Evolutionary conservation across 2,888 invertebrate genomes (phyloP).

Genomic region (Leptopilina drosophilae): DNA sequence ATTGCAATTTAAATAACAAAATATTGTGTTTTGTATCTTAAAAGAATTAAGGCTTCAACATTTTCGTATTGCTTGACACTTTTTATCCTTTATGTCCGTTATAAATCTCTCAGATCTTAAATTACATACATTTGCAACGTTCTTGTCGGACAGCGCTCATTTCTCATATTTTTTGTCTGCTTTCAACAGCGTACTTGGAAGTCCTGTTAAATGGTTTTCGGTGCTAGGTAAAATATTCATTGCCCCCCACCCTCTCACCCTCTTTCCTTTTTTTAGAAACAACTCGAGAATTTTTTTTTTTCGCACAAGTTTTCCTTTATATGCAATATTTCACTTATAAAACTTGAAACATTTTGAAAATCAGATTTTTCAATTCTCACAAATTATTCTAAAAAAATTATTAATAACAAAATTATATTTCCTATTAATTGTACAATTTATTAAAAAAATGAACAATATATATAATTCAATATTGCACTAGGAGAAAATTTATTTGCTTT

Average conservation of each 20-base stretch:
- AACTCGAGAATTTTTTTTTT: neutral
- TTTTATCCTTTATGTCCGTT: conserved; percentile 28
- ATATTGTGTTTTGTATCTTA: neutral
- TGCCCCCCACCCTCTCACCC: neutral
- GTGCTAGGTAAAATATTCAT: conserved; percentile 20
- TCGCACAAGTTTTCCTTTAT: neutral
- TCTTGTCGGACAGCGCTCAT: conserved; percentile 30
- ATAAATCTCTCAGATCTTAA: conserved; percentile 36
- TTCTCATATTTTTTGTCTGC: conserved; percentile 34
- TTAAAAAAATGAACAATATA: too few relatives aligned
- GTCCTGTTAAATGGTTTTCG: conserved; percentile 17
- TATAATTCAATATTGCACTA: too few relatives aligned
- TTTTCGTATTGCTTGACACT: conserved; percentile 29
- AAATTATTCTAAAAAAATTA: too few relatives aligned
- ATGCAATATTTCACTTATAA: neutral
- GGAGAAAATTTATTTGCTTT: too few relatives aligned
- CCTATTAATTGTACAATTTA: too few relatives aligned
- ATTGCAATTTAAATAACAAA: too few relatives aligned
- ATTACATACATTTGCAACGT: conserved; percentile 37
- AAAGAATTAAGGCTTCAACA: conserved; percentile 1
- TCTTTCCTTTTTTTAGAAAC: neutral
- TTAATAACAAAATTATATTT: too few relatives aligned
- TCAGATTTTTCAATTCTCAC: too few relatives aligned
- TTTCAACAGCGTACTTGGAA: conserved; percentile 19
- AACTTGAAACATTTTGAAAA: neutral